Evolutionary conservation across 2,888 invertebrate genomes (phyloP), one percentile per base, ranked within the genome.

Genomic region (Steinernema scapterisci): DNA sequence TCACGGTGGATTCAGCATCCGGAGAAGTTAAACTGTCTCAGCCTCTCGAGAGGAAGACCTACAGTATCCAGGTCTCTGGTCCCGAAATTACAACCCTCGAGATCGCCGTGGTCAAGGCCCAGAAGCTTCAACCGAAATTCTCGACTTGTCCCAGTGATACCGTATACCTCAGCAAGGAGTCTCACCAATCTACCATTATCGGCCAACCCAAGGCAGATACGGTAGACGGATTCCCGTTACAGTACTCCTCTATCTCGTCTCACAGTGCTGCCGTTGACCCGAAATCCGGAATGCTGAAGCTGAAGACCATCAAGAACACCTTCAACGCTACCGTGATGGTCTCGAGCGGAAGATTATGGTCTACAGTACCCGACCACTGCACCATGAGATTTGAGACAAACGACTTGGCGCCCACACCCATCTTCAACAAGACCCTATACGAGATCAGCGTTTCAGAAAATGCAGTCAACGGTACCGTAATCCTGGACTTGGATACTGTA

Each of bases 281-380:
- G 1, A 7, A 31, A 13, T 27, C 31, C 1, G 63, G 63, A 31
- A 1, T 25, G 9, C 31, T 63, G 2, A 16, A 16, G 9, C 63
- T 63, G 21, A 25, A 27, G 31, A 11, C 21, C 27, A 25, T 63
- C 16, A 13, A 25, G 16, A 31, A 63, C 16, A 6, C 16, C 16
- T 63, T 63, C 63, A 31, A 21, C 31, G 38, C n/a, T 38, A 63
- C 63, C 31, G 63, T 63, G n/a, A 63, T 63, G 31, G 63, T 31
- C 31, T 25, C 63, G 3, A 63, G 63, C 31, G 63, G 63, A 25
- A 21, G 63, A 16, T 25, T 63, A 27, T 3, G 31, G 21, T n/a
- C 27, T 63, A 63, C 63, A 13, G 63, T 31, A 63, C 63, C 63
- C 27, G 63, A 63, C 31, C 27, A 27, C 16, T 63, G 63, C 63